Conservation (phyloP, 2,888 invertebrate species). For the Epinotia nisella region DNA sequence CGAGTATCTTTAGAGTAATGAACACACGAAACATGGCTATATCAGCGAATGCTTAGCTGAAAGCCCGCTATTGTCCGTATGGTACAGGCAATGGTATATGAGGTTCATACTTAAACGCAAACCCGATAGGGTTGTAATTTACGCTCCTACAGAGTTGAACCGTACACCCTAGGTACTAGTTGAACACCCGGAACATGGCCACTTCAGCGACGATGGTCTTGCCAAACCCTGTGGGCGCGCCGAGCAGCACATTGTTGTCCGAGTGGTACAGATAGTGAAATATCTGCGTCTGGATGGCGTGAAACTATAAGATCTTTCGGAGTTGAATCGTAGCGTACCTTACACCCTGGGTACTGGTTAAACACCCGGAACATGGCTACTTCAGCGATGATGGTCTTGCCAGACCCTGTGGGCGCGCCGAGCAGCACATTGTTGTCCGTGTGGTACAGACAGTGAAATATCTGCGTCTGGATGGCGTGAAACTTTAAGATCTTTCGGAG, state of each 20-base stretch:
- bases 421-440: constrained; percentile 84
- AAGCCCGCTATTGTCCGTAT: too few species aligned
- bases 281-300: constrained; percentile 99
- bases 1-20: constrained; percentile 53
- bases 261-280: constrained; percentile 98
- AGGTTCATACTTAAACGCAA: too few species aligned
- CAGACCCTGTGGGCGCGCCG: constrained; percentile 98
- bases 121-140: constrained; percentile 98
- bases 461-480: too few species aligned
- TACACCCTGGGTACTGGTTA: constrained; percentile 90
- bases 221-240: constrained; percentile 98
- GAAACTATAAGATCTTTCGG: constrained; percentile 87
- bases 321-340: constrained; percentile 84
- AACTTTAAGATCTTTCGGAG: too few species aligned
- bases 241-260: constrained; percentile 95
- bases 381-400: constrained; percentile 99
- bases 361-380: constrained; percentile 98
- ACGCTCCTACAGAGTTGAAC: not conserved
- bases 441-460: too few species aligned
- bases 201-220: constrained; percentile 99
- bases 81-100: constrained; percentile 97
- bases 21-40: constrained; percentile 98
- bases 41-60: too few species aligned
- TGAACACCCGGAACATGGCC: constrained; percentile 97
- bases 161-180: constrained; percentile 88